Conservation (phyloP, 2,888 invertebrate species). For the Cryptophagus acutangulus region DNA sequence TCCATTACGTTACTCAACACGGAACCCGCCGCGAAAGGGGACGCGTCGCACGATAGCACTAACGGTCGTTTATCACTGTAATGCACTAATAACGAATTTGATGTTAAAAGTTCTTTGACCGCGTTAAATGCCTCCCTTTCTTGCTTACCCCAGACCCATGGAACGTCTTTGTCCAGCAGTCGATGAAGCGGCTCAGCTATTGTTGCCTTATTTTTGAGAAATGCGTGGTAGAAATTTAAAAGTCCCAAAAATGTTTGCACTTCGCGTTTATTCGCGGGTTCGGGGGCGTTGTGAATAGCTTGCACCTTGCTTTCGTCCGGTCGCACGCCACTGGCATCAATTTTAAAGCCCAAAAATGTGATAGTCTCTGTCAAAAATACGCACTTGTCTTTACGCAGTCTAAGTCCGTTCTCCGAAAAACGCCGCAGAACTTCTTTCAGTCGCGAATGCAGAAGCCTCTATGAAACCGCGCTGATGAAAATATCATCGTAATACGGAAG, state of each 20-base stretch:
- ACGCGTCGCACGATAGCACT: conserved; percentile 2
- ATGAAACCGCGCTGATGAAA: not conserved
- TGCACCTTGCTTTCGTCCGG: not conserved
- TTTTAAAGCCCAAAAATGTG: not conserved
- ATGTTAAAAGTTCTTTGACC: not conserved
- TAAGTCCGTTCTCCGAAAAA: not conserved
- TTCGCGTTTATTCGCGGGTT: not conserved
- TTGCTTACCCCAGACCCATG: not conserved
- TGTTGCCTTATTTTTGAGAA: conserved; percentile 15
- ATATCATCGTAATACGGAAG: conserved; percentile 11
- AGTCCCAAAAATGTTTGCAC: conserved; percentile 16
- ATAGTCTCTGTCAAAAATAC: not conserved
- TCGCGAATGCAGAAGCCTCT: not conserved
- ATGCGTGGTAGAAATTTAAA: conserved; percentile 23
- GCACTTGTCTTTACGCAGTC: not conserved
- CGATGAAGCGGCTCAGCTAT: conserved; percentile 8
- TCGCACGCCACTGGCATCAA: not conserved
- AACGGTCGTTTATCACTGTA: not conserved
- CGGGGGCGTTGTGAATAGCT: not conserved
- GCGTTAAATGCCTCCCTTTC: not conserved
- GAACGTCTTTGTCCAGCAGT: conserved; percentile 10
- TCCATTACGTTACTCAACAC: not conserved
- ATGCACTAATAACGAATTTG: not conserved
- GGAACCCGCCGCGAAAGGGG: not conserved
- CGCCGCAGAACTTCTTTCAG: not conserved